Conservation (phyloP, 2,113 vertebrate species). For the Coreoperca whiteheadi region DNA sequence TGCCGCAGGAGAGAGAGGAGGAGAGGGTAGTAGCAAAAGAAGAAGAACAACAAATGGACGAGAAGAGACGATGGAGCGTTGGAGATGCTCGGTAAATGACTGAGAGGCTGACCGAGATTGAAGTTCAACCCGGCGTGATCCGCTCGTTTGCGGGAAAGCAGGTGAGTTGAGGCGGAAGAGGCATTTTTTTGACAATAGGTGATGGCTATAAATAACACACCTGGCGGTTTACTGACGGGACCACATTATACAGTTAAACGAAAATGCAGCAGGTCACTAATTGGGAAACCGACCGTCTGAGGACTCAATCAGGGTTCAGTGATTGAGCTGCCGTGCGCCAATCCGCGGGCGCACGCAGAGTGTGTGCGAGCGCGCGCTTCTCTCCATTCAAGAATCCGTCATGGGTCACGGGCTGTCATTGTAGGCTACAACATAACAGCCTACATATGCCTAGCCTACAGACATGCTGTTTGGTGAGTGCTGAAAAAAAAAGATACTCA, state of each 20-base stretch:
- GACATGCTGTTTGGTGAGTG: background rate
- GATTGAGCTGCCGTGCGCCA: constrained; percentile 14
- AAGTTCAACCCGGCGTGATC: constrained; percentile 44
- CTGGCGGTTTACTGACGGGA: constrained; percentile 3
- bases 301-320: background rate
- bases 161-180: constrained; percentile 46
- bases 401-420: constrained; percentile 42
- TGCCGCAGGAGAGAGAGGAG: constrained; percentile 33
- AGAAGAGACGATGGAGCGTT: constrained; percentile 58
- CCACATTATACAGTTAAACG: background rate
- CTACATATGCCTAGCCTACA: background rate
- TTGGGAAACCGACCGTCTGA: background rate
- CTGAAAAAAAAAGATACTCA: background rate
- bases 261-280: background rate
- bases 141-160: constrained; percentile 49
- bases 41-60: constrained; percentile 39
- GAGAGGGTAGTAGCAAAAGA: background rate
- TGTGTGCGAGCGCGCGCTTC: constrained; percentile 39
- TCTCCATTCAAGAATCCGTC: constrained; percentile 57
- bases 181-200: background rate
- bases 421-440: background rate
- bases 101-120: constrained; percentile 51
- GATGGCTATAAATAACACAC: background rate
- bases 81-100: constrained; percentile 56
- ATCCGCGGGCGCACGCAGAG: constrained; percentile 22